Base-by-base conservation (phyloP, 2,888 invertebrate genomes). In the Amiota communis region DNA sequence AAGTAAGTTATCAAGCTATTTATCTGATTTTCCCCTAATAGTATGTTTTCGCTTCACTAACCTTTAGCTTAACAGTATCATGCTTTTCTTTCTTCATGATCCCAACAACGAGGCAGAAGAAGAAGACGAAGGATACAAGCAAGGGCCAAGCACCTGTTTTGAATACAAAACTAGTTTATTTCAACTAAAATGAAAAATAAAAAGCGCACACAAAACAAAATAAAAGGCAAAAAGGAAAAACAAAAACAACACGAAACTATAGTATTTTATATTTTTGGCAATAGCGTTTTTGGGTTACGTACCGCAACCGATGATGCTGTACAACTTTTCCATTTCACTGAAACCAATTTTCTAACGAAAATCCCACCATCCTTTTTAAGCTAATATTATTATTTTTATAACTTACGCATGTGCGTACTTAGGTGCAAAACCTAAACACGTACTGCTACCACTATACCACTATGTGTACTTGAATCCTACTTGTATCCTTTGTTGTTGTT, bases 361-460 rank as follows among this genome's bases (percentile, higher is more conserved):
- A 72, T 81, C 78, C 77, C 79, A 76, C 77, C 76, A 72, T 72
- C 67, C 75, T 72, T 73, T 64, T 72, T 74, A 77, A 11, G 15
- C 68, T 81, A 82, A 84, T 83, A 82, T 83, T 83, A 82, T 83
- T 81, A 79, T 78, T 84, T 83, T 84, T 83, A 83, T 84, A 82
- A 76, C 75, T 78, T 78, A 82, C 79, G 80, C 82, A 83, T 84
- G 79, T 84, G 83, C 73, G 76, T 75, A 67, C 53, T 70, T 59
- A 46, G 81, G 85, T 79, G 85, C 83, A 77, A 80, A 83, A 81
- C 80, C 85, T 83, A 83, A 84, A 83, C 83, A 83, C 85, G 83
- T 83, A 84, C 79, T 57, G 57, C 57, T 57, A 57, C 57, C 17
- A 64, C 46, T 68, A 36, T 10, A 15, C 11, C n/a, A 15, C 11